Evolutionary conservation across 2,888 invertebrate species (phyloP).

Genomic region (Octodonta nipae): DNA sequence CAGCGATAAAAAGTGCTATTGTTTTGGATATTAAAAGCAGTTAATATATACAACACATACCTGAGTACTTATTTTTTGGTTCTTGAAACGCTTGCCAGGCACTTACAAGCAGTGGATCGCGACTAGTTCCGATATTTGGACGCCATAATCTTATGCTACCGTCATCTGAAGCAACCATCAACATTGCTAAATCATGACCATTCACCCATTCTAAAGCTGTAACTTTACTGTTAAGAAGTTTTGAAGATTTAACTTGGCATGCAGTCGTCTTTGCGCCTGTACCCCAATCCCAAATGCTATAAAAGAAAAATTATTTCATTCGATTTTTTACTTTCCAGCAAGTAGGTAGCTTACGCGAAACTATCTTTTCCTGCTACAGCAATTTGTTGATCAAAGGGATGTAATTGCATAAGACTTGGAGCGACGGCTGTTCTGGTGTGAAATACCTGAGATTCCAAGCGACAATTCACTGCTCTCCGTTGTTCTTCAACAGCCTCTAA

Average conservation of each 20-base stretch:
- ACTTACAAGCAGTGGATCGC: slow-evolving; percentile 50
- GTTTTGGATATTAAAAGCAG: no score
- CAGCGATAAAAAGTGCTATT: no score
- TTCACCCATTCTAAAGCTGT: slow-evolving; percentile 78
- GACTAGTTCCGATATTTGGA: slow-evolving; percentile 27
- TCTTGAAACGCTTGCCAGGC: slow-evolving; percentile 78
- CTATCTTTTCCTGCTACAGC: slow-evolving; percentile 77
- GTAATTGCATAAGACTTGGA: slow-evolving; percentile 68
- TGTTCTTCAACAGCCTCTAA: slow-evolving; percentile 54
- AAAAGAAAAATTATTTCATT: slow-evolving; percentile 3
- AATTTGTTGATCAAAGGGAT: slow-evolving; percentile 81
- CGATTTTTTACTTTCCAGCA: no score
- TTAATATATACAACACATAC: slow-evolving; percentile 9
- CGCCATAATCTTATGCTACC: slow-evolving; percentile 64
- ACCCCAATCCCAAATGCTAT: slow-evolving; percentile 72
- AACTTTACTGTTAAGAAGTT: slow-evolving; percentile 46
- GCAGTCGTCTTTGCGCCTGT: slow-evolving; percentile 55
- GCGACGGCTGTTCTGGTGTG: slow-evolving; percentile 64
- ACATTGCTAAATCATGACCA: slow-evolving; percentile 64
- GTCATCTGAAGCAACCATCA: slow-evolving; percentile 64
- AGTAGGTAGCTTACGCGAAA: slow-evolving; percentile 45
- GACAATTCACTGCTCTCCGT: slow-evolving; percentile 39
- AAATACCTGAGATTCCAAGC: slow-evolving; percentile 73
- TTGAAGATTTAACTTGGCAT: slow-evolving; percentile 42
- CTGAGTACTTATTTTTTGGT: slow-evolving; percentile 18